Evolutionary conservation across 2,888 invertebrate species (phyloP).

Genomic region (Agrochola lychnidis): DNA sequence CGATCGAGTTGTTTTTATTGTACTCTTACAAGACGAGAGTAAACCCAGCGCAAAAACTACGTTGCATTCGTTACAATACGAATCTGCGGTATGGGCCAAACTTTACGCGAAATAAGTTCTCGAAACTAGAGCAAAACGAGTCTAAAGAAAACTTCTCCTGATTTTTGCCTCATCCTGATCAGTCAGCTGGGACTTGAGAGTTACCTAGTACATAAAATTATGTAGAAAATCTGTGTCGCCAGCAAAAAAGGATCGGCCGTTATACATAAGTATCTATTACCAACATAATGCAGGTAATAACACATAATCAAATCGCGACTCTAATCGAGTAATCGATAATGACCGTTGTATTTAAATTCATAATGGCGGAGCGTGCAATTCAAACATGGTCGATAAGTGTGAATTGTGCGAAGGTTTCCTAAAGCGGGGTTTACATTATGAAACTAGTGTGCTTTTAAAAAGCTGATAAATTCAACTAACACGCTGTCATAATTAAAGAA

Average conservation of each 20-base stretch:
- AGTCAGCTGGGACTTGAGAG: background rate
- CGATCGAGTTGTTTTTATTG: background rate
- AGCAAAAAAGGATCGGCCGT: slow-evolving; percentile 6
- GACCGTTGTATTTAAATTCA: slow-evolving; percentile 62
- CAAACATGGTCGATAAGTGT: slow-evolving; percentile 38
- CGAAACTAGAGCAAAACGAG: background rate
- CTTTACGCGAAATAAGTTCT: background rate
- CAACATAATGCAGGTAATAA: slow-evolving; percentile 58
- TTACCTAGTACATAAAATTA: slow-evolving; percentile 1
- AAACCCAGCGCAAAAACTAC: background rate
- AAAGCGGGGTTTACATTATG: no score
- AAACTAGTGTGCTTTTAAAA: no score
- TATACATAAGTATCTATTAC: slow-evolving; percentile 15
- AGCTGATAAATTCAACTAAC: no score
- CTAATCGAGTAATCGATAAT: slow-evolving; percentile 65
- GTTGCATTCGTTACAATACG: background rate
- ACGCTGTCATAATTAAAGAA: no score
- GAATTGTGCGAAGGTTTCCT: slow-evolving; percentile 26
- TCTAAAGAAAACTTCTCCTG: background rate
- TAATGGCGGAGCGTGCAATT: slow-evolving; percentile 40
- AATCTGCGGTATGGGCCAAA: background rate
- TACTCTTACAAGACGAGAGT: no score
- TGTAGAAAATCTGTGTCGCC: background rate
- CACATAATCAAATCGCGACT: slow-evolving; percentile 56
- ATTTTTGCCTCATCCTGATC: background rate